Evolutionary conservation across 2,888 invertebrate genomes (phyloP).

Genomic region (Dorcus parallelipipedus): DNA sequence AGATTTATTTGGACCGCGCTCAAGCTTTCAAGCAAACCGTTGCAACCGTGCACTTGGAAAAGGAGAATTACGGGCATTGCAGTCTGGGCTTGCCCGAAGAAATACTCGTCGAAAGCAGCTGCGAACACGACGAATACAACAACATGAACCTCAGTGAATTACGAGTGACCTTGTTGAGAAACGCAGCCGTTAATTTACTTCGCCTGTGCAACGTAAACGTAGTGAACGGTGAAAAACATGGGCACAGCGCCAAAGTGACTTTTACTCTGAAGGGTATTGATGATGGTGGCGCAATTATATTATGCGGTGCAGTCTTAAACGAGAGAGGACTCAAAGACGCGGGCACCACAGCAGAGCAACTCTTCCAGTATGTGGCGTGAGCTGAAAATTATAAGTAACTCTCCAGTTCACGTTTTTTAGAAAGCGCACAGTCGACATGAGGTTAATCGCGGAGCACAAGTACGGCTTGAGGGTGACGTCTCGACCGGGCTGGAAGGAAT

Average conservation of each 20-base stretch:
- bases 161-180: conserved; percentile 44
- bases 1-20: conserved; percentile 54
- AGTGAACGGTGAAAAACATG: conserved; percentile 35
- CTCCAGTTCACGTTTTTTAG: conserved; percentile 43
- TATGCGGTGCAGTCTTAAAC: conserved; percentile 64
- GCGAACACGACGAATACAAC: conserved; percentile 30
- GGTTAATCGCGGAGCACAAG: conserved; percentile 66
- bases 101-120: conserved; percentile 10
- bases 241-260: conserved; percentile 40
- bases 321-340: conserved; percentile 54
- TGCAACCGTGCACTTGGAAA: conserved; percentile 31
- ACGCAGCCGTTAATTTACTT: conserved; percentile 44
- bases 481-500: conserved; percentile 52
- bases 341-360: conserved; percentile 50
- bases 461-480: conserved; percentile 57
- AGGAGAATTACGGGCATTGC: conserved; percentile 36
- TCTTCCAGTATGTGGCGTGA: conserved; percentile 49
- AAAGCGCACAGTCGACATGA: conserved; percentile 60
- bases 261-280: conserved; percentile 47
- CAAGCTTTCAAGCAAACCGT: conserved; percentile 37
- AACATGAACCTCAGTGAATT: conserved; percentile 42
- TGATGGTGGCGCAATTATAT: conserved; percentile 34
- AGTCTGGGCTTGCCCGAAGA: conserved; percentile 3
- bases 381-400: neutral
- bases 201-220: conserved; percentile 40